Percentiles rank a stretch among this genome's conserved stretches.
phyloP scores from a whole-genome alignment of 2,888 invertebrate genomes.

The Nasonia oneida region DNA sequence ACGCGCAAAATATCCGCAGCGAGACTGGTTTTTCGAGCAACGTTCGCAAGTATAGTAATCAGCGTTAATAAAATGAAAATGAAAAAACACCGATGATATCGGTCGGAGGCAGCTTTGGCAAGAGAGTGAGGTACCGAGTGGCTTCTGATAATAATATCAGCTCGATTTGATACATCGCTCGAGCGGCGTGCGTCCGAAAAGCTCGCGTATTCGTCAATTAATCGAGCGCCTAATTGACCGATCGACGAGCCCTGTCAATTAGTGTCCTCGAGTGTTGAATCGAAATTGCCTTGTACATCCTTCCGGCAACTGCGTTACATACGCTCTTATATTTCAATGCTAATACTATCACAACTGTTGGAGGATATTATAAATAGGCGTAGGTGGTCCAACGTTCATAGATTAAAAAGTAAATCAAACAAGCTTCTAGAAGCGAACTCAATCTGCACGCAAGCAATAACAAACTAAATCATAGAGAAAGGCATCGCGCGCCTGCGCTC shows the following conservation, averaged over 20 bases:
- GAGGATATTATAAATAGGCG: background rate
- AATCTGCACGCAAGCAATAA: background rate
- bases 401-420: background rate
- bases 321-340: no score
- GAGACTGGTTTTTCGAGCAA: constrained; percentile 51
- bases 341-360: no score
- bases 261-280: constrained; percentile 21
- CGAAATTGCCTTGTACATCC: background rate
- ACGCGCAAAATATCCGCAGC: constrained; percentile 4
- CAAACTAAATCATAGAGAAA: background rate
- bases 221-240: constrained; percentile 37
- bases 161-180: constrained; percentile 27
- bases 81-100: constrained; percentile 28
- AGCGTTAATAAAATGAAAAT: constrained; percentile 51
- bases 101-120: background rate
- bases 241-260: constrained; percentile 50
- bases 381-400: background rate
- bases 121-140: background rate
- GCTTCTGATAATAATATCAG: constrained; percentile 39
- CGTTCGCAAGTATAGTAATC: background rate
- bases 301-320: background rate
- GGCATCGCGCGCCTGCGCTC: background rate
- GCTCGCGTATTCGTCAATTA: constrained; percentile 53
- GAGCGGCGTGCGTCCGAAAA: no score
- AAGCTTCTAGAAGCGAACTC: no score